These are phyloP conservation scores for Pteropus rufus DNA, from an alignment of 2,797 vertebrate species.

Conservation along the genomic window DNA sequence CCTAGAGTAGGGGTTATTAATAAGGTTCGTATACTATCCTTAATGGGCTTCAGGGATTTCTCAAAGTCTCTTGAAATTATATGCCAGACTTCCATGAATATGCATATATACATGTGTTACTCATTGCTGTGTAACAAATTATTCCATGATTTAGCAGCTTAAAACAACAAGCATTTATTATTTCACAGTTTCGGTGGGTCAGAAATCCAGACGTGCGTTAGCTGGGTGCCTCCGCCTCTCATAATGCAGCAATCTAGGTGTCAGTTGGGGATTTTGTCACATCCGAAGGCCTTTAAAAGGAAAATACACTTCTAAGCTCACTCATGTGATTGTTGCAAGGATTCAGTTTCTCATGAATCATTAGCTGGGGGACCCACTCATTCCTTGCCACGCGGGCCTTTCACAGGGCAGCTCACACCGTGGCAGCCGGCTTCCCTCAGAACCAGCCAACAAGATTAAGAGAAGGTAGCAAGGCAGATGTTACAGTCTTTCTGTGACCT, in stretches of 20 bases:
- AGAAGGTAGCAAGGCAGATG: not conserved
- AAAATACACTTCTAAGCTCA: not conserved
- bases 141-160: constrained; percentile 1
- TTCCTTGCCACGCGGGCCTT: not conserved
- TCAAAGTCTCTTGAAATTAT: constrained; percentile 25
- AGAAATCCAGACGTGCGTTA: not conserved
- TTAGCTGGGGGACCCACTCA: not conserved
- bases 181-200: not conserved
- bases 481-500: not conserved
- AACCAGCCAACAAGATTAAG: not conserved
- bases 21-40: not conserved
- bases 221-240: not conserved
- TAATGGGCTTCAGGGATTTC: not conserved
- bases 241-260: not conserved
- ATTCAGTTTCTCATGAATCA: not conserved
- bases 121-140: constrained; percentile 3
- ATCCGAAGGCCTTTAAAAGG: not conserved
- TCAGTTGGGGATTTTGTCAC: not conserved
- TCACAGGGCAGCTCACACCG: not conserved
- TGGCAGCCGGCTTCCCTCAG: not conserved
- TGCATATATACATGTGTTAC: not conserved
- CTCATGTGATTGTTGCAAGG: not conserved
- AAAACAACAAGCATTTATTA: constrained; percentile 29
- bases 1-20: not conserved
- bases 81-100: not conserved